Percentiles rank a stretch among this genome's conserved stretches.
Conservation (phyloP, 2,113 vertebrate species). For the Calonectris borealis region DNA sequence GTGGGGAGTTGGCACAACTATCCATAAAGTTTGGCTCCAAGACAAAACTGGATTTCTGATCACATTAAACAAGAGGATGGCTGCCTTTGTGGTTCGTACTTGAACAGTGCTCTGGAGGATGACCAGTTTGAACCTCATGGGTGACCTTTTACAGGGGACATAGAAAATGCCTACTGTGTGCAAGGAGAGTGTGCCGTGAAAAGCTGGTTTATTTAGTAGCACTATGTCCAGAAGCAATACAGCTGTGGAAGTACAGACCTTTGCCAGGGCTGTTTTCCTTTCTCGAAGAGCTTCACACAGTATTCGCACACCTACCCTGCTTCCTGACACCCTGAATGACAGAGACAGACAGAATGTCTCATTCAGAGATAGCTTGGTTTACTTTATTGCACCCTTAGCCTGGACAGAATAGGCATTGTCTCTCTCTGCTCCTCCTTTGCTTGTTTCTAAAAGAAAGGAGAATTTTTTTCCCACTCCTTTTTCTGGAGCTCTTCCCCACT, state of each 20-base stretch:
- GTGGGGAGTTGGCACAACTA: not conserved
- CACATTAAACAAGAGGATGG: not conserved
- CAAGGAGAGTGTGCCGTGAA: not conserved
- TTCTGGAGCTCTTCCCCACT: not conserved
- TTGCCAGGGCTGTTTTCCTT: not conserved
- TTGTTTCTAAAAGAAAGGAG: not conserved
- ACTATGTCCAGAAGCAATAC: not conserved
- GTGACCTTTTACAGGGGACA: not conserved
- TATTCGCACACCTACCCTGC: not conserved
- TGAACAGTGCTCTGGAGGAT: not conserved
- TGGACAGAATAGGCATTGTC: fast-evolving
- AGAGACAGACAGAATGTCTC: not conserved
- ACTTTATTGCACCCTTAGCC: not conserved
- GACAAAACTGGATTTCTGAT: not conserved
- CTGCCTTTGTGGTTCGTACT: not conserved
- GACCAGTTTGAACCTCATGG: not conserved
- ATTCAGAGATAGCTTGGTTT: not conserved
- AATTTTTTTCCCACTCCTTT: not conserved
- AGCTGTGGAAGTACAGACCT: not conserved
- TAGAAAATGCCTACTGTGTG: not conserved
- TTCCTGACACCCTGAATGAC: not conserved
- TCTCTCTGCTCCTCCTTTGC: not conserved
- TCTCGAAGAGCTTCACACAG: not conserved
- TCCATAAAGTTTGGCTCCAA: not conserved
- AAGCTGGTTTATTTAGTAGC: not conserved